Evolutionary conservation across 2,888 invertebrate genomes (phyloP).

Genomic region (Melanotus villosus): DNA sequence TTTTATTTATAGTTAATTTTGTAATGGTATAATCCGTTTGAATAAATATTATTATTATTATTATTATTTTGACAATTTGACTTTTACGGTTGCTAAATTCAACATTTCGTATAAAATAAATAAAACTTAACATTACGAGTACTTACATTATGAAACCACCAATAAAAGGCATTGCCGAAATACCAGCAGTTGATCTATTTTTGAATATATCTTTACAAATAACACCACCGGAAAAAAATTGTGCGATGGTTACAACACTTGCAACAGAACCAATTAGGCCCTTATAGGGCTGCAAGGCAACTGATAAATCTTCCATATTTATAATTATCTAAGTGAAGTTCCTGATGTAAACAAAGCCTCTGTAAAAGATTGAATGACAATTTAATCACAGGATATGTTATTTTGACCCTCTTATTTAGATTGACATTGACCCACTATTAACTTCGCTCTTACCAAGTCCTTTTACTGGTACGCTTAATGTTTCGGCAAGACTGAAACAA

Average conservation of each 20-base stretch:
- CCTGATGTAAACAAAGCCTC: not conserved
- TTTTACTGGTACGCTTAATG: too few relatives aligned
- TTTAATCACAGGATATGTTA: not conserved
- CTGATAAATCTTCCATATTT: slow-evolving; percentile 70
- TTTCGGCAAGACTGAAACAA: too few relatives aligned
- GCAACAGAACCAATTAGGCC: slow-evolving; percentile 78
- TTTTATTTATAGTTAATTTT: too few relatives aligned
- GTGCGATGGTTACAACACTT: slow-evolving; percentile 82
- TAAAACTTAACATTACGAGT: too few relatives aligned
- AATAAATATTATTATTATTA: too few relatives aligned
- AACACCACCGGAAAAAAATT: slow-evolving; percentile 86
- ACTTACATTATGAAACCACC: slow-evolving; percentile 86
- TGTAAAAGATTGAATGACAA: not conserved
- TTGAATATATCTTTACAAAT: slow-evolving; percentile 82
- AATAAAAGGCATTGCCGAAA: slow-evolving; percentile 80
- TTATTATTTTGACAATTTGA: too few relatives aligned
- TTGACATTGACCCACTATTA: slow-evolving; percentile 17
- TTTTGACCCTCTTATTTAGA: not conserved
- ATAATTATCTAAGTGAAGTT: not conserved
- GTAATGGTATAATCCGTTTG: too few relatives aligned
- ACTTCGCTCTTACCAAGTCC: not conserved
- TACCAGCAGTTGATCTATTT: slow-evolving; percentile 76
- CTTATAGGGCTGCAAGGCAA: slow-evolving; percentile 76
- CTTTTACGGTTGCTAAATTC: too few relatives aligned
- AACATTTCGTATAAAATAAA: too few relatives aligned